Evolutionary conservation across 2,113 vertebrate species (phyloP).

Genomic region (Castor canadensis): DNA sequence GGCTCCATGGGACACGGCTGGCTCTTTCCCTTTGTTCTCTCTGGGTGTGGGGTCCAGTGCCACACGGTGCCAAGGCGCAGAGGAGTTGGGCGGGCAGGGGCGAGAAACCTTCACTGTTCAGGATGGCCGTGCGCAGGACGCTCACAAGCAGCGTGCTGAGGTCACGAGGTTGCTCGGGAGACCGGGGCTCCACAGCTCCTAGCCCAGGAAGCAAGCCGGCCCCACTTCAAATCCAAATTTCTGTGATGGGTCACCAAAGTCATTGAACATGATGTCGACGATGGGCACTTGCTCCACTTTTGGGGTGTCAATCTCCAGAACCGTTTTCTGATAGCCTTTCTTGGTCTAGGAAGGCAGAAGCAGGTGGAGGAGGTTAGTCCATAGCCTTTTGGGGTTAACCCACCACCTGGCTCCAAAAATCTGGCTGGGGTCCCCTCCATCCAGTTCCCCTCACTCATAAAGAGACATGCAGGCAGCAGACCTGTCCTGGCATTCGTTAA

Average conservation of each 20-base stretch:
- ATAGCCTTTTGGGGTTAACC: fast-evolving
- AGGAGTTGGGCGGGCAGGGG: constrained; percentile 58
- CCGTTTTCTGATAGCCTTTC: constrained; percentile 97
- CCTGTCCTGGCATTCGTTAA: fast-evolving
- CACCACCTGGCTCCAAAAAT: fast-evolving
- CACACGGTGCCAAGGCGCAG: constrained; percentile 44
- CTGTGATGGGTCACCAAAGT: constrained; percentile 95
- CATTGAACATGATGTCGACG: constrained; percentile 99
- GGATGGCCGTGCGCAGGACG: constrained; percentile 94
- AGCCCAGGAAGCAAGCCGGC: constrained; percentile 98
- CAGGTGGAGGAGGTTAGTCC: background rate
- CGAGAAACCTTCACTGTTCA: constrained; percentile 85
- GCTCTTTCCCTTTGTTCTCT: constrained; percentile 55
- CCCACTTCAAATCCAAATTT: constrained; percentile 99
- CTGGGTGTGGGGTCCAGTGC: constrained; percentile 34
- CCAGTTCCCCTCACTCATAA: too few species aligned
- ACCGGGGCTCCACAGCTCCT: constrained; percentile 86
- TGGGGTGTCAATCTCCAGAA: constrained; percentile 96
- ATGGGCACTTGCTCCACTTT: constrained; percentile 97
- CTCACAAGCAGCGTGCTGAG: constrained; percentile 90
- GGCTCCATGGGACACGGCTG: constrained; percentile 65
- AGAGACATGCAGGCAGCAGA: fast-evolving
- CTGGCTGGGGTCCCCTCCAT: fast-evolving
- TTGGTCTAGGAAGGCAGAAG: constrained; percentile 84
- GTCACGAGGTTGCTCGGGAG: constrained; percentile 95